Percentiles rank a stretch among this genome's conserved stretches.
Conservation (phyloP, 1,140 invertebrate species). For the Drosophila repleta region DNA sequence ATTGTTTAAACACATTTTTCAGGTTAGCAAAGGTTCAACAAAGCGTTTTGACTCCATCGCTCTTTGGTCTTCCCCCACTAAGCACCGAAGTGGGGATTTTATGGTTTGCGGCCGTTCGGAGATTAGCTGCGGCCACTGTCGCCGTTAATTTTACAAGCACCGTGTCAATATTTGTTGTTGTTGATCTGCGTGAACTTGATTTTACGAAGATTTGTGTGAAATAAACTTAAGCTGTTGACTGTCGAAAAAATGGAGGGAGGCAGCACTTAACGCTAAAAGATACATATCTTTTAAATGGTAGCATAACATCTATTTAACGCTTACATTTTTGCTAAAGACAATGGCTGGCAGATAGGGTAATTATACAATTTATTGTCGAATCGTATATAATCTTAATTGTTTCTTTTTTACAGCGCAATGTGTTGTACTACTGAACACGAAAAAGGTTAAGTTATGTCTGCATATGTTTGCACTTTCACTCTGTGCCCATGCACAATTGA, state of each 20-base stretch:
- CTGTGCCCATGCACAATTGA: not conserved
- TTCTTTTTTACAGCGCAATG: not conserved
- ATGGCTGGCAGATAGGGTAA: not conserved
- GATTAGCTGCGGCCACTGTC: not conserved
- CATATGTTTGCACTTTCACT: slow-evolving; percentile 11
- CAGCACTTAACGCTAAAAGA: not conserved
- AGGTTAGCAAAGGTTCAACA: too few species aligned
- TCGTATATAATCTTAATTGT: not conserved
- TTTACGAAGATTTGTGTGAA: not conserved
- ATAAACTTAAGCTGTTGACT: not conserved
- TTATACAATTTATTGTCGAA: not conserved
- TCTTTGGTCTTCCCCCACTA: too few species aligned
- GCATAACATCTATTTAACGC: not conserved
- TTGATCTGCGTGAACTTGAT: not conserved
- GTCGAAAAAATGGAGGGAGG: not conserved
- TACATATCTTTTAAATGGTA: not conserved
- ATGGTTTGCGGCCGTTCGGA: too few species aligned
- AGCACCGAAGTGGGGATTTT: too few species aligned
- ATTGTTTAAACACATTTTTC: too few species aligned
- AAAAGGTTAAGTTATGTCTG: not conserved
- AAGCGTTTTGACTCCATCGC: too few species aligned
- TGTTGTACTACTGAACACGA: not conserved
- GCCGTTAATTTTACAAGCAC: not conserved
- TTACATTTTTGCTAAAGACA: not conserved
- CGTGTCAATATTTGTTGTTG: not conserved